Conservation (phyloP, 2,113 vertebrate species). For the Equus quagga region DNA sequence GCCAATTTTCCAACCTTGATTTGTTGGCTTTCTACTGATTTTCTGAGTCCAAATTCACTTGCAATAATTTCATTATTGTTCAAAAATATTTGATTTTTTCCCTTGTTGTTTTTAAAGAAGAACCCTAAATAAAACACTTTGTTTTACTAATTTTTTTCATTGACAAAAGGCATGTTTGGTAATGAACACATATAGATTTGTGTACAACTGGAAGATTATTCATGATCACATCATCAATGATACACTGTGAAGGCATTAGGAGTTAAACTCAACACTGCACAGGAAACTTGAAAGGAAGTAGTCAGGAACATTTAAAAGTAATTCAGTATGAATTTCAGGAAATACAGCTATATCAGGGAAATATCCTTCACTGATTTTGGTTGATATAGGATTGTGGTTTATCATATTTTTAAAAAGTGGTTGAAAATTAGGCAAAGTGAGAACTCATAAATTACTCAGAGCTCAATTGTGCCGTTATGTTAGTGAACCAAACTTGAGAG, state of each 20-base stretch:
- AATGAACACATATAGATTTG: background rate
- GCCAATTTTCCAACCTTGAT: background rate
- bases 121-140: background rate
- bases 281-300: background rate
- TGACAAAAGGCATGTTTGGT: background rate
- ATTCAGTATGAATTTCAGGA: background rate
- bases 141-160: background rate
- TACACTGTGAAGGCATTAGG: background rate
- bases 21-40: background rate
- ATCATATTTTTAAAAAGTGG: background rate
- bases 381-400: background rate
- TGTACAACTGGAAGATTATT: background rate
- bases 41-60: background rate
- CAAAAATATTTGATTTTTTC: background rate
- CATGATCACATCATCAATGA: background rate
- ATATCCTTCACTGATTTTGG: background rate
- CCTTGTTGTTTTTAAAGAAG: background rate
- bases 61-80: background rate
- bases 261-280: background rate
- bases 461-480: background rate
- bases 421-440: conserved; percentile 1
- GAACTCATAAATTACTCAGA: background rate
- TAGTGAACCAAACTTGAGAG: background rate
- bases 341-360: background rate
- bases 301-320: background rate